These are phyloP conservation scores for Drosophila rufa DNA, from an alignment of 1,140 invertebrate species.

Conservation along the genomic window DNA sequence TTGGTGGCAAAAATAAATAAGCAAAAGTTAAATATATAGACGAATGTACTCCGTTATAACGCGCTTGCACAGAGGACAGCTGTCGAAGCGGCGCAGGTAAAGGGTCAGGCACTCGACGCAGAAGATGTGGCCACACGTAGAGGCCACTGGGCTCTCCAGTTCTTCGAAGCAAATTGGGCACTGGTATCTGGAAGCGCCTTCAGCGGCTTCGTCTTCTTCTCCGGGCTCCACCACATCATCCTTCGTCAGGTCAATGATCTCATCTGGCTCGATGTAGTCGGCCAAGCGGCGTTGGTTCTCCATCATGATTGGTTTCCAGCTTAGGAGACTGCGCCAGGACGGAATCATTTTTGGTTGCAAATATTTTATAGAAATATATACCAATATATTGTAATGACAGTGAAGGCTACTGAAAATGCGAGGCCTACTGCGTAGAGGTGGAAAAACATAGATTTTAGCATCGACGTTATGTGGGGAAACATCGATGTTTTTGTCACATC, in stretches of 20 bases:
- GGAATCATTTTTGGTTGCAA: neutral
- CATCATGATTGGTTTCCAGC: neutral
- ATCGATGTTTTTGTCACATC: too few species aligned
- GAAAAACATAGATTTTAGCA: too few species aligned
- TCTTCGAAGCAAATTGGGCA: slow-evolving; percentile 8
- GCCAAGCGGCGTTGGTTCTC: neutral
- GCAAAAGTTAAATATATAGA: neutral
- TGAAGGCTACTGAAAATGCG: too few species aligned
- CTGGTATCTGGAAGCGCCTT: neutral
- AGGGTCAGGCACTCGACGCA: neutral
- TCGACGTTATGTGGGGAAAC: too few species aligned
- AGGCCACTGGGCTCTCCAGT: neutral
- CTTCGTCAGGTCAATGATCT: neutral
- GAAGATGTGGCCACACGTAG: slow-evolving; percentile 15
- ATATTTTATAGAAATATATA: neutral
- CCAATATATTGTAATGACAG: too few species aligned
- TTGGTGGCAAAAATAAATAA: neutral
- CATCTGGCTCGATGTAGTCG: neutral
- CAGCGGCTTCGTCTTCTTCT: too few species aligned
- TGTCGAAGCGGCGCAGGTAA: too few species aligned
- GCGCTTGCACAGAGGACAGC: neutral
- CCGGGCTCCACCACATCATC: too few species aligned
- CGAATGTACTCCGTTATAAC: neutral
- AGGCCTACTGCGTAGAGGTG: neutral
- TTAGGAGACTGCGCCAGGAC: neutral